Evolutionary conservation across 1,140 invertebrate genomes (phyloP), one percentile per base, ranked within the genome.

Genomic region (Macrocentrus cingulum): DNA sequence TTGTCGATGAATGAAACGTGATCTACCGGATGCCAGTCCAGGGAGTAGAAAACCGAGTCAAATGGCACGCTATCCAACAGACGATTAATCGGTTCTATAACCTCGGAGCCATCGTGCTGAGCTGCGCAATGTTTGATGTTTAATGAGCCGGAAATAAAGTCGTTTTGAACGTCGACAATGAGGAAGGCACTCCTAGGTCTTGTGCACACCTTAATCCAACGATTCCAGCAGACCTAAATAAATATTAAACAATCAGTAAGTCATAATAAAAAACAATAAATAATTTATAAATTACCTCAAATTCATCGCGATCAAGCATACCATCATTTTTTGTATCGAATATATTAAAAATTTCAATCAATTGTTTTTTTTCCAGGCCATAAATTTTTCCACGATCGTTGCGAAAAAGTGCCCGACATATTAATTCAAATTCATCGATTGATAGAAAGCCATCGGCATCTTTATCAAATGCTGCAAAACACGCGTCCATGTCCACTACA

Each of bases 1-100:
- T 97, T 97, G 69, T 97, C 95, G 61, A 95, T 89, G 77, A 99
- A 99, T 11, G 95, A 98, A 18, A 98, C 91, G 79, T 99, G 97
- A 82, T 98, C 89, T 25, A 86, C 85, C 0, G 96, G 96, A 85
- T 99, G 97, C 95, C 96, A 99, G 80, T 99, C 97, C 51, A 94
- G 80, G 0, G 95, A 94, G 80, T 98, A 99, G 70, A 95, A 94
- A n/a, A 98, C 88, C 1, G 87, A 84, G 78, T 98, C 91, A 77
- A 98, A 99, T 49, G 87, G 83, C 15, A 94, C 89, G 0, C 85
- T 87, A 32, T 92, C 89, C 63, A 99, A 76, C 11, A 99, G 76
- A 41, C 86, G 82, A 83, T 99, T 99, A 63, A 98, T 96, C 1
- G 94, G 91, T 53, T 94, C 90, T 55, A 95, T 86, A 25, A 95